Evolutionary conservation across 2,113 vertebrate genomes (phyloP).

Genomic region (Choloepus hoffmanni): DNA sequence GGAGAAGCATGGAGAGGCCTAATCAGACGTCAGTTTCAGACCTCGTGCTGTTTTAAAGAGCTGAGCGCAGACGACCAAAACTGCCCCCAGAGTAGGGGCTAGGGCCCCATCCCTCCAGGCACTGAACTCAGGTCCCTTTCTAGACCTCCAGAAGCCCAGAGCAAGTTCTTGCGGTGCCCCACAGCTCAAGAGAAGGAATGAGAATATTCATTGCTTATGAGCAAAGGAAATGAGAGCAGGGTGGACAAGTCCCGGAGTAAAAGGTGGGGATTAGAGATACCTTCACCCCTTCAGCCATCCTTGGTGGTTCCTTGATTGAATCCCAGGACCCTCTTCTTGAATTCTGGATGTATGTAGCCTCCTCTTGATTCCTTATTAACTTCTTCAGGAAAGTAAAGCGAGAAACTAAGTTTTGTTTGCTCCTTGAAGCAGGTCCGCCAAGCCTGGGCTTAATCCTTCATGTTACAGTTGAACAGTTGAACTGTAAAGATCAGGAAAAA

Average conservation of each 20-base stretch:
- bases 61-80: background rate
- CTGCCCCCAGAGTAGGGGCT: background rate
- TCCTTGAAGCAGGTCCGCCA: background rate
- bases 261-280: background rate
- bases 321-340: background rate
- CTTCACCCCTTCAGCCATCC: background rate
- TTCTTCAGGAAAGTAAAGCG: background rate
- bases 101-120: background rate
- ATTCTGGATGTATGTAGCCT: background rate
- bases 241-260: background rate
- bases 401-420: background rate
- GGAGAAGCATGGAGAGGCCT: background rate
- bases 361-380: conserved; percentile 28
- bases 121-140: background rate
- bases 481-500: background rate
- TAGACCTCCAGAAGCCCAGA: background rate
- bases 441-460: background rate
- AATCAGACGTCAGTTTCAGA: background rate
- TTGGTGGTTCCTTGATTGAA: conserved; percentile 3
- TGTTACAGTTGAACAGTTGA: background rate
- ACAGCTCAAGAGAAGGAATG: background rate
- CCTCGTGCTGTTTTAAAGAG: background rate
- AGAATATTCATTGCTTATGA: background rate
- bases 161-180: conserved; percentile 16
- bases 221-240: background rate